Conservation (phyloP, 2,113 vertebrate species). For the Petrocephalus zakoni region DNA sequence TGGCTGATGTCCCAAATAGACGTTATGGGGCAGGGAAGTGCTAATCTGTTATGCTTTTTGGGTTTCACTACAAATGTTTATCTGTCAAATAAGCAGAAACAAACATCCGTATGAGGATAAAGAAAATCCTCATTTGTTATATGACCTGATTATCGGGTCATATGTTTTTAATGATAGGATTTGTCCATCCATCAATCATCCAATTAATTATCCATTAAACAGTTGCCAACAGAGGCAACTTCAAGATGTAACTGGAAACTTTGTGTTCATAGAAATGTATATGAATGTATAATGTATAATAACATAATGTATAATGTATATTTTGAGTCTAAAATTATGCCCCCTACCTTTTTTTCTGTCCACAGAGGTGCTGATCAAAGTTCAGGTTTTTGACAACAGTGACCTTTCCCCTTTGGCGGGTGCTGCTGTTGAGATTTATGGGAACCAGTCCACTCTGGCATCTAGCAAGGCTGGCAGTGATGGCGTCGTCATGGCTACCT, state of each 20-base stretch:
- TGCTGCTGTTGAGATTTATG: slow-evolving; percentile 66
- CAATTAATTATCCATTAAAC: not conserved
- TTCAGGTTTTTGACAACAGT: slow-evolving; percentile 76
- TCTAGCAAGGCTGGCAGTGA: slow-evolving; percentile 58
- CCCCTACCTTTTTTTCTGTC: slow-evolving; percentile 22
- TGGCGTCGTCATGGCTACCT: slow-evolving; percentile 59
- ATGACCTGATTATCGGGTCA: not conserved
- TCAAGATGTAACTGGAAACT: not conserved
- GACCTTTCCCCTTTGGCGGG: slow-evolving; percentile 67
- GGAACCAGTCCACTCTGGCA: slow-evolving; percentile 66
- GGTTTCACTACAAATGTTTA: slow-evolving; percentile 25
- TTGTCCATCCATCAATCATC: not conserved
- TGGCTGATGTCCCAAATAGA: slow-evolving; percentile 18
- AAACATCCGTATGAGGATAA: not conserved
- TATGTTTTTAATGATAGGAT: not conserved
- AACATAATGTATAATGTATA: not conserved
- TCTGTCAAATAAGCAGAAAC: too few species aligned
- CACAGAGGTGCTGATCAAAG: slow-evolving; percentile 75
- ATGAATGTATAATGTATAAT: too few species aligned
- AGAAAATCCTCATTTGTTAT: not conserved
- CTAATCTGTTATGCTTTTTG: slow-evolving; percentile 15
- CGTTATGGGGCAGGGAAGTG: not conserved
- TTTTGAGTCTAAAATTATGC: not conserved
- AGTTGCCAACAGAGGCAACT: not conserved
- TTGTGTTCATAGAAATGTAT: not conserved